A percentile compares a stretch with the other conserved stretches of the same genome.
These are phyloP conservation scores for Ruditapes philippinarum DNA, from an alignment of 1,140 invertebrate species.

Conservation along the genomic window DNA sequence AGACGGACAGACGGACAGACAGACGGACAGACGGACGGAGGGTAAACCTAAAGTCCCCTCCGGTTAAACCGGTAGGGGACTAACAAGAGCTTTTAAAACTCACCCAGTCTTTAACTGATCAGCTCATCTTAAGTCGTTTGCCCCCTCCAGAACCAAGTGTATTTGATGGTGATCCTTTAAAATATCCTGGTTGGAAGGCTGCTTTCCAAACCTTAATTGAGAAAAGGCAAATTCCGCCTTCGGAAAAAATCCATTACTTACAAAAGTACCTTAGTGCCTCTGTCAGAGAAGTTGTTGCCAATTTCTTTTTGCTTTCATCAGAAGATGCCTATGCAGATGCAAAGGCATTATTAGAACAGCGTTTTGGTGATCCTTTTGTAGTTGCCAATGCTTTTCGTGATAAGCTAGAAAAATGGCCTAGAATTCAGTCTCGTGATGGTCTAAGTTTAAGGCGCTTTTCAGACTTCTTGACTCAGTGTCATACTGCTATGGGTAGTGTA, in stretches of 20 bases:
- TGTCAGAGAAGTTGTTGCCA: conserved; percentile 53
- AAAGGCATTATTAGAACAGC: conserved; percentile 54
- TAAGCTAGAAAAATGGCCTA: conserved; percentile 71
- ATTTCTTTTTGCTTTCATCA: conserved; percentile 56
- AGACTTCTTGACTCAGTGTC: conserved; percentile 71
- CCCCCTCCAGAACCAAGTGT: conserved; percentile 54
- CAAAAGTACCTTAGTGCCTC: conserved; percentile 79
- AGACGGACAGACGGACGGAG: too few species aligned
- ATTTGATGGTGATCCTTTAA: conserved; percentile 65
- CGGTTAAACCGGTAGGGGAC: too few species aligned
- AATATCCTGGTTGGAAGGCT: conserved; percentile 78
- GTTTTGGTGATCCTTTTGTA: conserved; percentile 68
- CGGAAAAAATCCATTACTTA: conserved; percentile 84
- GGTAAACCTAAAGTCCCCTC: too few species aligned
- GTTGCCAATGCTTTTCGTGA: conserved; percentile 60
- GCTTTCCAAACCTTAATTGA: conserved; percentile 95
- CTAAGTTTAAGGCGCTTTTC: conserved; percentile 49
- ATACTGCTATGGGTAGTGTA: conserved; percentile 58
- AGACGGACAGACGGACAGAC: too few species aligned
- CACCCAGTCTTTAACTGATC: not conserved
- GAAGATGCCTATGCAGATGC: conserved; percentile 65
- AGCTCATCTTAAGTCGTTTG: not conserved
- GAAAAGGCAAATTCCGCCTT: conserved; percentile 93
- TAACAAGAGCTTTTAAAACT: too few species aligned
- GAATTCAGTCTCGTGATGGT: conserved; percentile 47